Conservation (phyloP, 2,888 invertebrate species). For the Podabrus alpinus region DNA sequence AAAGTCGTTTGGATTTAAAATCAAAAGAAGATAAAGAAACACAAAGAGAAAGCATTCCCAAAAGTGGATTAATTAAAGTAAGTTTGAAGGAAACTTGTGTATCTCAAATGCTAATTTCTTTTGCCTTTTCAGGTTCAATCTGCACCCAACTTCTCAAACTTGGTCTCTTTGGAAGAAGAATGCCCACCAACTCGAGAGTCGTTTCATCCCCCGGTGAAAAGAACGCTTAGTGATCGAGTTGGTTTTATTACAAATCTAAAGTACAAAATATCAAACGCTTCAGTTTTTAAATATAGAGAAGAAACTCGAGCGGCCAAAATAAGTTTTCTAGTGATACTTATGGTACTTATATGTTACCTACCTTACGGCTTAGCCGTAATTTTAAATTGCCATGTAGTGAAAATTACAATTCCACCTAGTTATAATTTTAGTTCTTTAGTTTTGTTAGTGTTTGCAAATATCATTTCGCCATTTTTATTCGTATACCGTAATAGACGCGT, state of each 20-base stretch:
- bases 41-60: slow-evolving; percentile 37
- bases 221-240: slow-evolving; percentile 61
- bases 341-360: slow-evolving; percentile 62
- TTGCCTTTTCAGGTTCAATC: slow-evolving; percentile 45
- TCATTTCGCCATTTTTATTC: slow-evolving; percentile 75
- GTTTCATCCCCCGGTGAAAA: slow-evolving; percentile 54
- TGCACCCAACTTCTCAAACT: slow-evolving; percentile 46
- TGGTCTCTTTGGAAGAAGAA: slow-evolving; percentile 8
- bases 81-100: background rate
- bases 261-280: slow-evolving; percentile 82
- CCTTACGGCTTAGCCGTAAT: slow-evolving; percentile 54
- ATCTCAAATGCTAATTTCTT: background rate
- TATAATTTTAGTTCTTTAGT: slow-evolving; percentile 62
- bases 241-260: slow-evolving; percentile 75
- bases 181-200: background rate
- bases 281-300: slow-evolving; percentile 82
- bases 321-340: slow-evolving; percentile 76
- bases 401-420: slow-evolving; percentile 51
- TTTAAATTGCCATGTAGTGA: slow-evolving; percentile 44
- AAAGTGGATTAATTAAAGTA: slow-evolving; percentile 38
- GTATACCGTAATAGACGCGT: slow-evolving; percentile 75
- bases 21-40: background rate
- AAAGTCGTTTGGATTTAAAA: slow-evolving; percentile 50
- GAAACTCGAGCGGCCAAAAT: slow-evolving; percentile 89
- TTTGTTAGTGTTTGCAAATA: slow-evolving; percentile 64